Percentiles rank a stretch among this genome's conserved stretches.
Conservation (phyloP, 2,797 vertebrate genomes). For the Rhinophrynus dorsalis region DNA sequence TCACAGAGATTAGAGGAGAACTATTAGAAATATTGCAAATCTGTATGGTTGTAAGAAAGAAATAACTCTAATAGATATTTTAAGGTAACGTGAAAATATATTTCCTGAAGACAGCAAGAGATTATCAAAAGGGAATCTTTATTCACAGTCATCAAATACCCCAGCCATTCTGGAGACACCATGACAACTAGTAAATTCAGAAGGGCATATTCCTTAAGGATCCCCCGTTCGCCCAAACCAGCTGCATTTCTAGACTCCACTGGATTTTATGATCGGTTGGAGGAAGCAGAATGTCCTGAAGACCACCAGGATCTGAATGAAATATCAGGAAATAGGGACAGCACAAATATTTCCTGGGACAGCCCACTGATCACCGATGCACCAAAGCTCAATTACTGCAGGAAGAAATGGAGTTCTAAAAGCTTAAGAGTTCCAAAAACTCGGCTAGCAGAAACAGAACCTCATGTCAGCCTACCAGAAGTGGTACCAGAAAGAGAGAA, state of each 20-base stretch:
- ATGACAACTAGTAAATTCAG: constrained; percentile 37
- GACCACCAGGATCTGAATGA: constrained; percentile 1
- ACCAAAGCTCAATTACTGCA: constrained; percentile 35
- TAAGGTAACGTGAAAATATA: too few relatives aligned
- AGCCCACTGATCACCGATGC: constrained; percentile 26
- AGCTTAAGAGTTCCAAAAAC: constrained; percentile 31
- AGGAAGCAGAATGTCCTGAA: constrained; percentile 24
- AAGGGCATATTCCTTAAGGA: constrained; percentile 39
- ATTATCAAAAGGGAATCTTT: neutral
- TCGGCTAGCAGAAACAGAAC: neutral
- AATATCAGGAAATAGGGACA: constrained; percentile 1
- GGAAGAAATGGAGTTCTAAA: constrained; percentile 39
- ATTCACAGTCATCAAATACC: neutral
- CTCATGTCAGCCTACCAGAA: neutral
- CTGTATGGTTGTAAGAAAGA: too few relatives aligned
- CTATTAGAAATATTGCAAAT: too few relatives aligned
- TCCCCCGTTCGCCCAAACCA: constrained; percentile 30
- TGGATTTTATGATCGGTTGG: constrained; percentile 24
- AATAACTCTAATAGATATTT: too few relatives aligned
- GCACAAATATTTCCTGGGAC: constrained; percentile 28
- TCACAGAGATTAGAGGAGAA: too few relatives aligned
- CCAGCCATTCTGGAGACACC: neutral
- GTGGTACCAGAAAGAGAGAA: neutral
- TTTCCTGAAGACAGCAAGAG: too few relatives aligned
- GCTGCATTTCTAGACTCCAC: constrained; percentile 16